Evolutionary conservation across 2,797 vertebrate genomes (phyloP).

Genomic region (Selene dorsalis): DNA sequence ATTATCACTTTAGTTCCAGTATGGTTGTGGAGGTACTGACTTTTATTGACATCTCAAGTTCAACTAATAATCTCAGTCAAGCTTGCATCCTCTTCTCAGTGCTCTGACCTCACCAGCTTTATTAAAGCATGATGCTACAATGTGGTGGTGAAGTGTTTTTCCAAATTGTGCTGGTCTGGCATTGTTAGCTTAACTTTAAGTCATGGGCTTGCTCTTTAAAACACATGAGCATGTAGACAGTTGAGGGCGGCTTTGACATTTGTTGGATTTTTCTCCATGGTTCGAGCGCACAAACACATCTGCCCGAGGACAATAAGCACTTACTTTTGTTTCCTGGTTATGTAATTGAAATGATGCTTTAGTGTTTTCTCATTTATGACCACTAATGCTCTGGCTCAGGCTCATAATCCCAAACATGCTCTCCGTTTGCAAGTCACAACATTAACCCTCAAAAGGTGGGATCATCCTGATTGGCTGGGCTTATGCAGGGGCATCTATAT

Average conservation of each 20-base stretch:
- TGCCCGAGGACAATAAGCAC: constrained; percentile 51
- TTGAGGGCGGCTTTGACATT: constrained; percentile 1
- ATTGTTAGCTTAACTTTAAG: not conserved
- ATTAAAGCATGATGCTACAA: constrained; percentile 39
- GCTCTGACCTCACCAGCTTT: constrained; percentile 39
- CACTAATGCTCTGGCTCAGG: constrained; percentile 34
- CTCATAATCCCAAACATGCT: constrained; percentile 29
- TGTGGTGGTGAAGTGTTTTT: constrained; percentile 34
- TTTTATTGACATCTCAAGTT: constrained; percentile 9
- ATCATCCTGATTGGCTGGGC: not conserved
- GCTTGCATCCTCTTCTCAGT: constrained; percentile 17
- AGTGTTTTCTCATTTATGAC: constrained; percentile 36
- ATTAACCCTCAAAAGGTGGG: not conserved
- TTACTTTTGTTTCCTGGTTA: constrained; percentile 45
- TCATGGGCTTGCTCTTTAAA: not conserved
- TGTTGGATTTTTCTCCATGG: constrained; percentile 24
- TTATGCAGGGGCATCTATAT: not conserved
- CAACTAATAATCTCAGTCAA: constrained; percentile 14
- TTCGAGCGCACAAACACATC: constrained; percentile 36
- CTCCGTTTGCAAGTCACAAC: not conserved
- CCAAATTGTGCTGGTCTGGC: constrained; percentile 2
- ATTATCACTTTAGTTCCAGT: constrained; percentile 33
- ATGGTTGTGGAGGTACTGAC: not conserved
- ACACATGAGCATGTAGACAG: not conserved
- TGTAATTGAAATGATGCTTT: constrained; percentile 45